These are phyloP conservation scores for Hormaphis cornu DNA, from an alignment of 1,140 invertebrate genomes.

Conservation along the genomic window DNA sequence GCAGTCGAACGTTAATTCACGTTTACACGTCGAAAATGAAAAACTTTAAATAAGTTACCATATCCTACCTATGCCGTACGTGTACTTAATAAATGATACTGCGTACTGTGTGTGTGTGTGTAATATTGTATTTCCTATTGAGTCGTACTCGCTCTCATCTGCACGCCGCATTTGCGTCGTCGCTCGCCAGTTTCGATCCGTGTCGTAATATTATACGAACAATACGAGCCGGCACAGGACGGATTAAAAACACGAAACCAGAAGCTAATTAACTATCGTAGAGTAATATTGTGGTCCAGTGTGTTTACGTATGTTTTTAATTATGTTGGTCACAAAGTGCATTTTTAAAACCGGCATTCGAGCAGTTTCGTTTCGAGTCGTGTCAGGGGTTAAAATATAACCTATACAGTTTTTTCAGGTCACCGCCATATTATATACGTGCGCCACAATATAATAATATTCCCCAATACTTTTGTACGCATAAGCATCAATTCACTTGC, in stretches of 20 bases:
- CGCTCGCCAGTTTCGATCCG: not conserved
- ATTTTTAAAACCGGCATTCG: not conserved
- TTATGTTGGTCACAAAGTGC: not conserved
- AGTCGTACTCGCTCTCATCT: too few species aligned
- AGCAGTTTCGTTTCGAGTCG: not conserved
- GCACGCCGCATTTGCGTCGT: too few species aligned
- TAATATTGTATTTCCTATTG: too few species aligned
- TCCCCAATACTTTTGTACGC: too few species aligned
- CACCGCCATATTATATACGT: not conserved
- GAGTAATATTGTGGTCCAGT: not conserved
- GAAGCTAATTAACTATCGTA: not conserved
- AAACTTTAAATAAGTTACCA: too few species aligned
- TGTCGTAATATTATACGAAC: not conserved
- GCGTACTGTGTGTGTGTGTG: too few species aligned
- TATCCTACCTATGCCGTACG: too few species aligned
- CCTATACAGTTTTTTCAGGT: too few species aligned
- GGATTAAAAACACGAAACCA: not conserved
- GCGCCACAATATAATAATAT: not conserved
- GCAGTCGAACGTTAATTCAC: too few species aligned
- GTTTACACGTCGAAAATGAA: too few species aligned
- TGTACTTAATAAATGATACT: too few species aligned
- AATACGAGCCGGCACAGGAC: not conserved
- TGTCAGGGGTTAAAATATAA: constrained; percentile 1
- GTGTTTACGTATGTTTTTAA: too few species aligned
- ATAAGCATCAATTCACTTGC: not conserved